A percentile compares a stretch with the other conserved stretches of the same genome.
Conservation (phyloP, 2,797 vertebrate species). For the Lophius americanus region DNA sequence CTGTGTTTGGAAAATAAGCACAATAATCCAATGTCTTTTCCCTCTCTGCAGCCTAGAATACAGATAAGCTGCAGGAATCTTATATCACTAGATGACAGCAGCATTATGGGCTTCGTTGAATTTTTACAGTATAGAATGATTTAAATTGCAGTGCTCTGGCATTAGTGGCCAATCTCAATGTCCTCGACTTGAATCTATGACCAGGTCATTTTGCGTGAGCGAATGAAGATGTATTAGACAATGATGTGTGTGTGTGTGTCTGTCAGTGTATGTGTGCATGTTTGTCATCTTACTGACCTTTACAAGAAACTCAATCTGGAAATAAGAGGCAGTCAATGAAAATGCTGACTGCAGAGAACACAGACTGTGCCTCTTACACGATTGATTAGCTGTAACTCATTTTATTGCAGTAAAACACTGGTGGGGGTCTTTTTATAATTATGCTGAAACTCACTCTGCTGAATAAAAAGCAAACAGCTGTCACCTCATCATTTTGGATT, state of each 20-base stretch:
- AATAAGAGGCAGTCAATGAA: slow-evolving; percentile 68
- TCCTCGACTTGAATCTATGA: slow-evolving; percentile 36
- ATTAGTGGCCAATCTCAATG: slow-evolving; percentile 22
- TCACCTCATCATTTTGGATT: slow-evolving; percentile 62
- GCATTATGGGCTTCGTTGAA: slow-evolving; percentile 10
- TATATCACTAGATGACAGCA: slow-evolving; percentile 23
- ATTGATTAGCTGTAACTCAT: slow-evolving; percentile 76
- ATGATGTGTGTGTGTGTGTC: not conserved
- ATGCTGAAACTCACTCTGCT: slow-evolving; percentile 56
- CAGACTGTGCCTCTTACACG: slow-evolving; percentile 50
- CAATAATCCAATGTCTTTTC: slow-evolving; percentile 19
- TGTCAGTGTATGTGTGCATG: slow-evolving; percentile 1
- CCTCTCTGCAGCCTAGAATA: slow-evolving; percentile 1
- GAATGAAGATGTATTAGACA: slow-evolving; percentile 34
- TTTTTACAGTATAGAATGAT: slow-evolving; percentile 22
- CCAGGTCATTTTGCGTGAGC: slow-evolving; percentile 39
- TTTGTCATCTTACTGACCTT: slow-evolving; percentile 72
- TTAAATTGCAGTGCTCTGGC: slow-evolving; percentile 25
- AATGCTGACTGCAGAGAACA: slow-evolving; percentile 69
- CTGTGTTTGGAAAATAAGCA: slow-evolving; percentile 17
- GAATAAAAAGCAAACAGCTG: slow-evolving; percentile 66
- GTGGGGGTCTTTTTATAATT: slow-evolving; percentile 59
- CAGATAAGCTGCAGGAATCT: not conserved
- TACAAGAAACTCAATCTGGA: slow-evolving; percentile 77
- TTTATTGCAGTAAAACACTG: slow-evolving; percentile 70